Percentiles rank a stretch among this genome's conserved stretches.
These are phyloP conservation scores for Enteromius viviparus DNA, from an alignment of 2,797 vertebrate species.

Conservation along the genomic window DNA sequence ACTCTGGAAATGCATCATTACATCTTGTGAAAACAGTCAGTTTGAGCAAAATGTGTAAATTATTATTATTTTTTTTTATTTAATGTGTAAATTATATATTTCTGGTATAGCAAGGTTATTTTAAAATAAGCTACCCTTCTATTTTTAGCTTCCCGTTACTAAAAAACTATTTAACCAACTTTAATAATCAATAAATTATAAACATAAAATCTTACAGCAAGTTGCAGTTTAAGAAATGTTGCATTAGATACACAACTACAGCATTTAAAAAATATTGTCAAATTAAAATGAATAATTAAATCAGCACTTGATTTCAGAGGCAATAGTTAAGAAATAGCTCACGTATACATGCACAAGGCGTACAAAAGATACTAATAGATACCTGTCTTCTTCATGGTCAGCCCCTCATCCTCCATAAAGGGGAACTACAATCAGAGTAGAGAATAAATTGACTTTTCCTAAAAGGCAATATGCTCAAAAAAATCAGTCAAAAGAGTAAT, in stretches of 20 bases:
- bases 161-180: not conserved
- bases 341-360: not conserved
- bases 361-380: constrained; percentile 38
- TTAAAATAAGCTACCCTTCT: not conserved
- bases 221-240: not conserved
- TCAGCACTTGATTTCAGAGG: not conserved
- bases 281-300: too few species aligned
- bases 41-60: not conserved
- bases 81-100: not conserved
- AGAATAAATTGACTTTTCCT: not conserved
- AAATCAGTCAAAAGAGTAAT: too few species aligned
- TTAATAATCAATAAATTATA: not conserved
- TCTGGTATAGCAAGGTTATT: not conserved
- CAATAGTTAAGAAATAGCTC: not conserved
- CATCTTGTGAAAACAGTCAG: not conserved
- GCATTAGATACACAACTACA: not conserved
- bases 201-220: not conserved
- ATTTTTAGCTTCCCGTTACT: not conserved
- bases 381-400: constrained; percentile 58
- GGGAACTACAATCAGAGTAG: constrained; percentile 27
- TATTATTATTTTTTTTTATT: too few species aligned
- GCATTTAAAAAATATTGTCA: not conserved
- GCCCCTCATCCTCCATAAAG: constrained; percentile 55
- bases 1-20: not conserved
- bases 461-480: not conserved